Conservation (phyloP, 64 coral and sea anemone genomes). For the Stichodactyla helianthus region DNA sequence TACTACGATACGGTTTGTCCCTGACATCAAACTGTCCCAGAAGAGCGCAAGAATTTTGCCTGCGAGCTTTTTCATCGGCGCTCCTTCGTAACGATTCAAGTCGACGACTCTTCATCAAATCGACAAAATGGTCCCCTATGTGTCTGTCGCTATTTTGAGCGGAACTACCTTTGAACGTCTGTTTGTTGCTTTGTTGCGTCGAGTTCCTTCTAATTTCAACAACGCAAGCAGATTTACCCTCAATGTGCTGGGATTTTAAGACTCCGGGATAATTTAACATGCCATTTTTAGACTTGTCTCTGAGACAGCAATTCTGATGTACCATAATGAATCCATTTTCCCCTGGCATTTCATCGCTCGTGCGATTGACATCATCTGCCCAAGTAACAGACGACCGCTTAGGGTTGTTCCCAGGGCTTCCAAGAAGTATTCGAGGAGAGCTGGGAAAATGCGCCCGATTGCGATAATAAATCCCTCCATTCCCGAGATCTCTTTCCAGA, state of each 20-base stretch:
- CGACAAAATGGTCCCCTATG: neutral
- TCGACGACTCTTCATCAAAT: slow-evolving; percentile 7
- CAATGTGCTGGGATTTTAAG: neutral
- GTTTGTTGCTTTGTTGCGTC: neutral
- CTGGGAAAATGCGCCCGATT: neutral
- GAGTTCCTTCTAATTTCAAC: neutral
- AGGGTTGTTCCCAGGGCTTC: neutral
- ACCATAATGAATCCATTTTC: neutral
- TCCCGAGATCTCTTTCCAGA: neutral
- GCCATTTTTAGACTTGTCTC: neutral
- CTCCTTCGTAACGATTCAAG: slow-evolving; percentile 13
- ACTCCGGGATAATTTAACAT: neutral
- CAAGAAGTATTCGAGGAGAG: neutral
- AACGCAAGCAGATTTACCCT: neutral
- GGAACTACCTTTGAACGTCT: neutral
- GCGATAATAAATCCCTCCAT: neutral
- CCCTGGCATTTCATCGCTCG: neutral
- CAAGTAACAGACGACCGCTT: neutral
- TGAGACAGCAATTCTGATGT: neutral
- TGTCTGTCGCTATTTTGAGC: neutral
- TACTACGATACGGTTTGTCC: slow-evolving; percentile 55
- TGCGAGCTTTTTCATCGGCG: neutral
- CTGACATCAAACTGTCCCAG: neutral
- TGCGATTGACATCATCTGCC: neutral
- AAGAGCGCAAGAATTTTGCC: neutral